Evolutionary conservation across 2,888 invertebrate genomes (phyloP).

Genomic region (Biston betularia): DNA sequence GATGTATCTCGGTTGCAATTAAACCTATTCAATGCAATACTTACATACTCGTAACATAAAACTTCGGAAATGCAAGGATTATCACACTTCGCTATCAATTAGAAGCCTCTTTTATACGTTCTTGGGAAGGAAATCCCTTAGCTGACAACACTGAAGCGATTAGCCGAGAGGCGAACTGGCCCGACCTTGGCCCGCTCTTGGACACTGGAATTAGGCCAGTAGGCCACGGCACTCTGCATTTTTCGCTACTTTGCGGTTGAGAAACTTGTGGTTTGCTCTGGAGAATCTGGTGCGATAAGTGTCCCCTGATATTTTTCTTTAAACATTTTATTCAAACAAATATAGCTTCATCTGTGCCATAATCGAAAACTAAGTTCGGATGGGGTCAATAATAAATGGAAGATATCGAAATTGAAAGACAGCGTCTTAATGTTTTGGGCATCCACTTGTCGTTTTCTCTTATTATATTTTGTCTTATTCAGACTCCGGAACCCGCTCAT

Average conservation of each 20-base stretch:
- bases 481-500: too few species aligned
- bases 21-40: neutral
- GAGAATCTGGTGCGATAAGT: neutral
- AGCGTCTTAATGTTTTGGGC: too few species aligned
- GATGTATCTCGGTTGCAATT: neutral
- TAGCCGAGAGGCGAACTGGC: conserved; percentile 52
- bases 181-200: conserved; percentile 78
- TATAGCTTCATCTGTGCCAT: too few species aligned
- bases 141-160: conserved; percentile 38
- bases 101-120: conserved; percentile 14
- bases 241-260: conserved; percentile 48
- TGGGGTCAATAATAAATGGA: too few species aligned
- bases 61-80: conserved; percentile 9
- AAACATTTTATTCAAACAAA: too few species aligned
- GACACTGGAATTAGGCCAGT: conserved; percentile 75
- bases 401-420: too few species aligned
- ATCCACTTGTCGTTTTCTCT: too few species aligned
- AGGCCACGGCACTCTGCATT: conserved; percentile 68
- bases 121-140: conserved; percentile 27
- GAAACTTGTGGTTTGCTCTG: conserved; percentile 4
- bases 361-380: too few species aligned
- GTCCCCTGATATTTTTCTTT: too few species aligned
- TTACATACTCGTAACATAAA: neutral
- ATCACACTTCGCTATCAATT: conserved; percentile 41
- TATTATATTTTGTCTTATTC: too few species aligned